Conservation (phyloP, 2,888 invertebrate species). For the Ramazzottius varieornatus region DNA sequence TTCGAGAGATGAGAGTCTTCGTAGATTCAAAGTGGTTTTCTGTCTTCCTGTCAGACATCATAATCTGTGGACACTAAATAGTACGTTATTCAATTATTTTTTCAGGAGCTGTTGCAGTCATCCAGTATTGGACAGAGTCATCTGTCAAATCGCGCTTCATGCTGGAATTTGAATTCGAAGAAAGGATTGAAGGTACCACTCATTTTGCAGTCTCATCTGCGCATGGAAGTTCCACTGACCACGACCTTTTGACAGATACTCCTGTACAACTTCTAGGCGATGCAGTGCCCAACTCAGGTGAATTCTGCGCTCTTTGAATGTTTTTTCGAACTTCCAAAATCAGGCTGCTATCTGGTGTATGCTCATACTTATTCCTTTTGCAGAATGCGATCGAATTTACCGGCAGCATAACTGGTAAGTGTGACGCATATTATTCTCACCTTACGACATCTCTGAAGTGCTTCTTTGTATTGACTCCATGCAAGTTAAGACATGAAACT, state of each 20-base stretch:
- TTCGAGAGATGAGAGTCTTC: too few relatives aligned
- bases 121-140: neutral
- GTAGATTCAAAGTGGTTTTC: too few relatives aligned
- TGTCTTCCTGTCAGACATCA: too few relatives aligned
- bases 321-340: too few relatives aligned
- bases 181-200: neutral
- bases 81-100: neutral
- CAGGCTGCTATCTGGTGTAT: too few relatives aligned
- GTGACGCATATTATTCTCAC: too few relatives aligned
- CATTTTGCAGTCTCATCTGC: neutral
- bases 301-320: too few relatives aligned
- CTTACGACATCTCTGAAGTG: too few relatives aligned
- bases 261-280: neutral
- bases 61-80: neutral
- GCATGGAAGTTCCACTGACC: too few relatives aligned
- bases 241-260: neutral
- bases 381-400: neutral
- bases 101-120: neutral
- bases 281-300: neutral
- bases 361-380: neutral
- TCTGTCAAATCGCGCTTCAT: neutral
- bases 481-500: too few relatives aligned
- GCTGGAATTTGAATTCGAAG: neutral
- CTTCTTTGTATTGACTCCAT: too few relatives aligned
- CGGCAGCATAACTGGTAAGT: conserved; percentile 1